These are phyloP conservation scores for Hetaerina titia DNA, from an alignment of 2,888 invertebrate species.

Conservation along the genomic window DNA sequence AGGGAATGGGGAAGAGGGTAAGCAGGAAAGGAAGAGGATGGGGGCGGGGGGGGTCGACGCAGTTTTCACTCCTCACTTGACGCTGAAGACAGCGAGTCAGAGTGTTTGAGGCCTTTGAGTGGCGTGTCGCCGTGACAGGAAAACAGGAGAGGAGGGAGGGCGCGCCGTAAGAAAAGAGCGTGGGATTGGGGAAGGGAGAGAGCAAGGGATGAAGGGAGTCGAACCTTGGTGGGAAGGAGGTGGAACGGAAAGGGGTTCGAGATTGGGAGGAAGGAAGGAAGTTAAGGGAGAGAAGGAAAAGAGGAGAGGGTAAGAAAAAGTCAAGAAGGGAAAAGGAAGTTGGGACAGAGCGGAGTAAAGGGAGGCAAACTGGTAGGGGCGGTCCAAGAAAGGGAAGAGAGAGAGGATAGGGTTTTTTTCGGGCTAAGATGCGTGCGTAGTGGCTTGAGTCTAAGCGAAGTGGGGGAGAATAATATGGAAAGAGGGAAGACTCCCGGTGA, in stretches of 20 bases:
- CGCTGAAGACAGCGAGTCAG: background rate
- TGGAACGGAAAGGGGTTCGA: too few relatives aligned
- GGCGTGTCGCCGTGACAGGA: background rate
- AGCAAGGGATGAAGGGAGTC: background rate
- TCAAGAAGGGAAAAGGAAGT: too few relatives aligned
- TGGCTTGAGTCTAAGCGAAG: background rate
- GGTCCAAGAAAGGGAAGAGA: background rate
- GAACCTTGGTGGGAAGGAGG: background rate
- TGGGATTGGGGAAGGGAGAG: background rate
- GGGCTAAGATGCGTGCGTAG: background rate
- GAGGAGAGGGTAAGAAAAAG: too few relatives aligned
- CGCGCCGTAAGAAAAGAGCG: background rate
- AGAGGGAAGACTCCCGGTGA: background rate
- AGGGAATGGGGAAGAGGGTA: background rate
- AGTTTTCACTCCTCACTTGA: slow-evolving; percentile 6
- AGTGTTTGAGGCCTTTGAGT: slow-evolving; percentile 17
- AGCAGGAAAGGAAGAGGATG: background rate
- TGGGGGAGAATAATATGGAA: background rate
- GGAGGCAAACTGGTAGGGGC: background rate
- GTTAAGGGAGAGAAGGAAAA: background rate
- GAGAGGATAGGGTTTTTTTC: background rate
- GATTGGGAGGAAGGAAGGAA: too few relatives aligned
- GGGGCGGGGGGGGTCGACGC: background rate
- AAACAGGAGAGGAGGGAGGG: background rate
- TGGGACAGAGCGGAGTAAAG: background rate